phyloP scores from a whole-genome alignment of 2,888 invertebrate species.

The Homarus gammarus region DNA sequence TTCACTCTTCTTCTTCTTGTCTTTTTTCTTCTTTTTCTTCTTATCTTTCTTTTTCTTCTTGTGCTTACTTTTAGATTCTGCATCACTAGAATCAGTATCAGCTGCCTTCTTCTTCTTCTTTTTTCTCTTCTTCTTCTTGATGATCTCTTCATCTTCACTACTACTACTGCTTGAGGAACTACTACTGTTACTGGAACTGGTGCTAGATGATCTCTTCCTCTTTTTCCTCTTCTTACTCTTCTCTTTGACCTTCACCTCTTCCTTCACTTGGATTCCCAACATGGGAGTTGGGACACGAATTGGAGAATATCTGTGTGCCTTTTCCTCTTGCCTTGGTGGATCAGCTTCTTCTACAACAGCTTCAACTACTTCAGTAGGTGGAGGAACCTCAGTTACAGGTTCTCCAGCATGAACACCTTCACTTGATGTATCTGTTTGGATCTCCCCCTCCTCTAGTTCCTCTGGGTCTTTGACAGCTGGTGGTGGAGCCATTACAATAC shows the following conservation, averaged over 20 bases:
- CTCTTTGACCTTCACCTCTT: constrained; percentile 22
- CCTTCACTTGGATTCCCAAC: not conserved
- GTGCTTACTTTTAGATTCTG: constrained; percentile 54
- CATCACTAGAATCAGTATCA: constrained; percentile 59
- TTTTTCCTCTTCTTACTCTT: constrained; percentile 46
- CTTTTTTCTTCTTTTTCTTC: constrained; percentile 64
- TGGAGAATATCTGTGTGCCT: constrained; percentile 29
- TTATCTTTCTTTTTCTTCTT: constrained; percentile 67
- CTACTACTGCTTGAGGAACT: constrained; percentile 38
- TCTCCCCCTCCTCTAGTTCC: constrained; percentile 44
- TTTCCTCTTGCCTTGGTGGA: not conserved
- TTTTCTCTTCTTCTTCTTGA: constrained; percentile 59
- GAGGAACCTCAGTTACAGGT: not conserved
- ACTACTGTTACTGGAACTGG: constrained; percentile 45
- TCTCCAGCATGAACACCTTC: constrained; percentile 6
- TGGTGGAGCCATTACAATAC: not conserved
- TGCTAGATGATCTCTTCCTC: constrained; percentile 41
- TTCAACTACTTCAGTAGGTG: not conserved
- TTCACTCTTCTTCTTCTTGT: constrained; percentile 54
- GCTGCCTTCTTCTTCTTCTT: constrained; percentile 58
- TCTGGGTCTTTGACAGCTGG: not conserved
- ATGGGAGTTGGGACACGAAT: constrained; percentile 51
- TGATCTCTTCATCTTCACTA: constrained; percentile 57
- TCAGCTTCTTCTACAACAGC: not conserved
- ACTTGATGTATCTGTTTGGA: constrained; percentile 22